Evolutionary conservation across 2,797 vertebrate species (phyloP).

Genomic region (Microchirus variegatus): DNA sequence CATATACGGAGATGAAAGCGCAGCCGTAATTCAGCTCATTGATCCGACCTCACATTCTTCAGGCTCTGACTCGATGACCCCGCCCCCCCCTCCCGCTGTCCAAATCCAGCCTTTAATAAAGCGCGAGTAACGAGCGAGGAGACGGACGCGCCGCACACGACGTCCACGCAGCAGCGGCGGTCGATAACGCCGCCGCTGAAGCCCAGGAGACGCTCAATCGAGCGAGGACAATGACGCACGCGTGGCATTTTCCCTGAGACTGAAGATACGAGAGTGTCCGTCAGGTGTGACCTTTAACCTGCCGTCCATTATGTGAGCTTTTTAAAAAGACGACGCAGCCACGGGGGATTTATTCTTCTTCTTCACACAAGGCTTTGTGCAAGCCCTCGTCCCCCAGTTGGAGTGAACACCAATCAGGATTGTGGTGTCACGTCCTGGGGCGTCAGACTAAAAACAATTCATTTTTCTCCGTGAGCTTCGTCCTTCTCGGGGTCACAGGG

Average conservation of each 20-base stretch:
- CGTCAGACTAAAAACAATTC: neutral
- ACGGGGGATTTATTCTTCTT: neutral
- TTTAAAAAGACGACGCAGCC: constrained; percentile 9
- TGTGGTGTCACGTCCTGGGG: neutral
- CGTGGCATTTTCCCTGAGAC: neutral
- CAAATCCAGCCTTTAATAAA: too few species aligned
- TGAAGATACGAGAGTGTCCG: constrained; percentile 13
- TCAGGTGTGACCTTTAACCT: constrained; percentile 24
- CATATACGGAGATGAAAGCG: too few species aligned
- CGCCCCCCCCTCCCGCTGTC: too few species aligned
- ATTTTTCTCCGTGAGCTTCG: neutral
- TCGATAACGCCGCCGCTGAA: neutral
- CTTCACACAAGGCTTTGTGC: neutral
- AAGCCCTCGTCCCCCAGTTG: neutral
- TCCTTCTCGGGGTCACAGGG: neutral
- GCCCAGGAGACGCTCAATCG: neutral
- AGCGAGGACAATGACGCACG: neutral
- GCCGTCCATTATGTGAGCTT: constrained; percentile 11
- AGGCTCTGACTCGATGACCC: too few species aligned
- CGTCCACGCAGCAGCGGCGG: neutral
- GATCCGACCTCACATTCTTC: too few species aligned
- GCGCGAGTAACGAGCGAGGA: too few species aligned
- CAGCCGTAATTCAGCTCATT: too few species aligned
- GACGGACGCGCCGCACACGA: too few species aligned
- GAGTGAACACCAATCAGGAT: too few species aligned